These are phyloP conservation scores for Amphiprion ocellaris DNA, from an alignment of 2,113 vertebrate species.

Conservation along the genomic window DNA sequence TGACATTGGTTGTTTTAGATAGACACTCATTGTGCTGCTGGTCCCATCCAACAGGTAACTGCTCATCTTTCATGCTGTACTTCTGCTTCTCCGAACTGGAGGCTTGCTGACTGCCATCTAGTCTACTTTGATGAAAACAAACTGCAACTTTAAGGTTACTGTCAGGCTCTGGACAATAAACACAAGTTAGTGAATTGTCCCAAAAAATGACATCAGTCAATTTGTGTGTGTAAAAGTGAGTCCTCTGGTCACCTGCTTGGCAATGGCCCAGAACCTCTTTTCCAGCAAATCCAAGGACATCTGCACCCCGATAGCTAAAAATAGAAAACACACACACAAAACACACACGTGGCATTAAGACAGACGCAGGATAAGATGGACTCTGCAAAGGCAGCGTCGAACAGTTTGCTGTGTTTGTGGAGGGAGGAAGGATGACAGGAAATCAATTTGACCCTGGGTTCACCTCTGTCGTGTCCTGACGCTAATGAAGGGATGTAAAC, in stretches of 20 bases:
- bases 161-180: slow-evolving; percentile 1
- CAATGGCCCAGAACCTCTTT: slow-evolving; percentile 75
- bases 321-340: slow-evolving; percentile 62
- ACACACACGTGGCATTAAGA: slow-evolving; percentile 21
- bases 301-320: slow-evolving; percentile 78
- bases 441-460: slow-evolving; percentile 58
- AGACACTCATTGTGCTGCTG: no score
- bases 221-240: slow-evolving; percentile 20
- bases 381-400: slow-evolving; percentile 31
- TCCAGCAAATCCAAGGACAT: slow-evolving; percentile 79
- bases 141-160: neutral
- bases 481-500: slow-evolving; percentile 66
- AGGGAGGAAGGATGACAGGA: slow-evolving; percentile 38
- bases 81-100: no score
- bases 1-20: no score
- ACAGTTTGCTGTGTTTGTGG: slow-evolving; percentile 24
- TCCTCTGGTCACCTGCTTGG: slow-evolving; percentile 73
- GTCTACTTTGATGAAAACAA: no score
- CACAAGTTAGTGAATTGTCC: neutral
- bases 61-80: no score
- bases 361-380: slow-evolving; percentile 42
- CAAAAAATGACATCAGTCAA: neutral
- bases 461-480: slow-evolving; percentile 49
- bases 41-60: no score
- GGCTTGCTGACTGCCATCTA: no score